phyloP scores from a whole-genome alignment of 2,113 vertebrate species.

The Hemiscyllium ocellatum region DNA sequence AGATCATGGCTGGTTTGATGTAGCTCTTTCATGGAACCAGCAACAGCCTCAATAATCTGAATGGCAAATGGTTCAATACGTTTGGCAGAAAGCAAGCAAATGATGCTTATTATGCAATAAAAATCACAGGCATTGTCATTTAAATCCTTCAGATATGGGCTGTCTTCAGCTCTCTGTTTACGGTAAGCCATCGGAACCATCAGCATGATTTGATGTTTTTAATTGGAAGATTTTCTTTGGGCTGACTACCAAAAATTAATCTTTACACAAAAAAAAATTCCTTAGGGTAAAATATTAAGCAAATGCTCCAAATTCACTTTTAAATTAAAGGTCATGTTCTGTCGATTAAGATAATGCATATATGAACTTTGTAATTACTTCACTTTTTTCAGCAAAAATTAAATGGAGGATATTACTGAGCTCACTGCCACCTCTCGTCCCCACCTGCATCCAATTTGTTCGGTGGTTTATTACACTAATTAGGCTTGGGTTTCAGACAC shows the following conservation, averaged over 20 bases:
- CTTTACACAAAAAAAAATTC: conserved; percentile 32
- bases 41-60: background rate
- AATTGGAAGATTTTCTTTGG: conserved; percentile 11
- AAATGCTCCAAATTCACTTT: conserved; percentile 26
- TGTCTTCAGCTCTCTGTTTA: background rate
- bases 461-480: background rate
- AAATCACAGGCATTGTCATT: background rate
- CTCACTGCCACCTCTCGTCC: background rate
- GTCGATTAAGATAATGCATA: conserved; percentile 30
- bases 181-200: background rate
- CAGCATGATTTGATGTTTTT: background rate
- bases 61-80: background rate
- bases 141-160: background rate
- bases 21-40: background rate
- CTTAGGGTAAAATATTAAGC: conserved; percentile 1
- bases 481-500: background rate
- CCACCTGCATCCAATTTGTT: conserved; percentile 20
- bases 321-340: conserved; percentile 33
- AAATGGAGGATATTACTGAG: conserved; percentile 7
- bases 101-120: background rate
- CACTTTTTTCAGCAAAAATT: background rate
- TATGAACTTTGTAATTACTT: conserved; percentile 31
- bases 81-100: background rate
- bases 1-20: too few relatives aligned
- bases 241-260: conserved; percentile 3